These are phyloP conservation scores for Xestia ashworthii DNA, from an alignment of 2,888 invertebrate species.

Conservation along the genomic window DNA sequence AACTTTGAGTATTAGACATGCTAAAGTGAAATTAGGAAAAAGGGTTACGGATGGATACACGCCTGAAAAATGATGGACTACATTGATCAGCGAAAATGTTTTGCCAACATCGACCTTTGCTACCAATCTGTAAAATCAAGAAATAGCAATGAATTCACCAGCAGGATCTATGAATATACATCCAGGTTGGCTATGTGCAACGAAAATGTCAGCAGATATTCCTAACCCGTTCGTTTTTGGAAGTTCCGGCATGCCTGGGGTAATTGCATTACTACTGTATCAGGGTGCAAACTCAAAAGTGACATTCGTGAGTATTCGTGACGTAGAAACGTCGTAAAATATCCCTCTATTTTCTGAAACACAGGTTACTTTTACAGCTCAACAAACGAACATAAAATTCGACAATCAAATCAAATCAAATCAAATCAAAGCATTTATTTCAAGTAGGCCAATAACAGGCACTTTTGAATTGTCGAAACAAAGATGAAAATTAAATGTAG, in stretches of 20 bases:
- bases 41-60: background rate
- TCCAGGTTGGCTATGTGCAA: background rate
- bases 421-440: no score
- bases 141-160: background rate
- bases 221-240: slow-evolving; percentile 14
- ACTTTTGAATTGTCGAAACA: no score
- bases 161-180: background rate
- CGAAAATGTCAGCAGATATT: slow-evolving; percentile 24
- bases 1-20: background rate
- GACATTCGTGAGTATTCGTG: slow-evolving; percentile 12
- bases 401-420: no score
- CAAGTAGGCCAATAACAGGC: no score
- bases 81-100: background rate
- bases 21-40: background rate
- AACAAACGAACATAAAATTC: slow-evolving; percentile 72
- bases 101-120: background rate
- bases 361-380: slow-evolving; percentile 56
- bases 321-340: slow-evolving; percentile 2
- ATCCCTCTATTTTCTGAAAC: slow-evolving; percentile 19
- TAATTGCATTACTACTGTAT: slow-evolving; percentile 39
- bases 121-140: no score
- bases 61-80: background rate
- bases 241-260: slow-evolving; percentile 19
- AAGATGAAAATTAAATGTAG: no score
- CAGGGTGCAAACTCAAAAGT: slow-evolving; percentile 17